Percentiles rank a stretch among this genome's conserved stretches.
Evolutionary conservation across 2,797 vertebrate genomes (phyloP).

Genomic region (Champsocephalus gunnari): DNA sequence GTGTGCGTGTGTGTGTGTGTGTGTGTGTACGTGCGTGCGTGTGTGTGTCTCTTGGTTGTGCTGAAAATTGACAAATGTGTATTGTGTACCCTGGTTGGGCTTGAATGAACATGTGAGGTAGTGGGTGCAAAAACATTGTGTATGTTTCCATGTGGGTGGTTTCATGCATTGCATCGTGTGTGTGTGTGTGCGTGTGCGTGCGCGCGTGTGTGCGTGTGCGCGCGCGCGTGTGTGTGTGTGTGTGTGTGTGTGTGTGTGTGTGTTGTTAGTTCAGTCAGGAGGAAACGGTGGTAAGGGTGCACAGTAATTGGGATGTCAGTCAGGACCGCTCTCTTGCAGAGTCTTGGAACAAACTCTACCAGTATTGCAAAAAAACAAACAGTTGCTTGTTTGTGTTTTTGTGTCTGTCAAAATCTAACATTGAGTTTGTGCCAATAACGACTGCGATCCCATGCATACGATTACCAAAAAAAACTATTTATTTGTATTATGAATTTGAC

Average conservation of each 20-base stretch:
- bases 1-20: neutral
- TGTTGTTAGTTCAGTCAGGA: constrained; percentile 7
- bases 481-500: neutral
- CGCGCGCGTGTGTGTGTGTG: constrained; percentile 2
- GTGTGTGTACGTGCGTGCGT: neutral
- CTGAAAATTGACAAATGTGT: constrained; percentile 12
- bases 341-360: constrained; percentile 6
- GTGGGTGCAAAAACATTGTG: neutral
- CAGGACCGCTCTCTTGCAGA: constrained; percentile 11
- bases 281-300: constrained; percentile 30
- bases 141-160: neutral
- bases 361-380: neutral
- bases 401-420: neutral
- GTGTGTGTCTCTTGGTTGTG: constrained; percentile 14
- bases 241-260: neutral
- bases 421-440: neutral
- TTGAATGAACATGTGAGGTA: neutral
- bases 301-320: constrained; percentile 43
- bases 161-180: neutral
- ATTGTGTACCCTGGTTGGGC: constrained; percentile 11
- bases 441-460: neutral
- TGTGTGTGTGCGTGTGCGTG: neutral
- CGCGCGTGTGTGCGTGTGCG: neutral
- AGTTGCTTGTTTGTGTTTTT: neutral
- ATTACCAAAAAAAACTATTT: neutral